Evolutionary conservation across 2,113 vertebrate species (phyloP).

Genomic region (Oncorhynchus masou): DNA sequence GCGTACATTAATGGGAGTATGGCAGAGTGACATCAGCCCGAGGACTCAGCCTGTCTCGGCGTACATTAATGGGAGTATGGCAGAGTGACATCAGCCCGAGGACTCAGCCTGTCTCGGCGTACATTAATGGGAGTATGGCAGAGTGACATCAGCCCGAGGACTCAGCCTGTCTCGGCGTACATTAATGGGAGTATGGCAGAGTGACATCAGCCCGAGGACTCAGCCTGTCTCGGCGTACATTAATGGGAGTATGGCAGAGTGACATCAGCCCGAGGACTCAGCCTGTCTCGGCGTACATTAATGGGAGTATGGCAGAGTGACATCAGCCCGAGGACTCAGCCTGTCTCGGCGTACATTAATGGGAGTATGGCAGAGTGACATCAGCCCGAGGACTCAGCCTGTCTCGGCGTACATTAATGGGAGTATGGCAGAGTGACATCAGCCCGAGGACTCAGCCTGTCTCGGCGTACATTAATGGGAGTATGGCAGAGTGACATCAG

Average conservation of each 20-base stretch:
- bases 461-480: slow-evolving; percentile 28
- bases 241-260: slow-evolving; percentile 16
- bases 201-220: background rate
- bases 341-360: slow-evolving; percentile 30
- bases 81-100: background rate
- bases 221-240: slow-evolving; percentile 34
- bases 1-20: slow-evolving; percentile 25
- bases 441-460: slow-evolving; percentile 15
- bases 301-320: slow-evolving; percentile 10
- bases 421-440: slow-evolving; percentile 11
- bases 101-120: slow-evolving; percentile 31
- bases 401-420: slow-evolving; percentile 26
- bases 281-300: slow-evolving; percentile 34
- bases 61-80: slow-evolving; percentile 25
- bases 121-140: slow-evolving; percentile 26
- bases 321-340: slow-evolving; percentile 12
- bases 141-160: background rate
- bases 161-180: slow-evolving; percentile 30
- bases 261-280: slow-evolving; percentile 1
- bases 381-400: slow-evolving; percentile 16
- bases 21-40: background rate
- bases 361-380: slow-evolving; percentile 8
- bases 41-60: slow-evolving; percentile 31
- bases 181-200: slow-evolving; percentile 25
- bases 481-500: slow-evolving; percentile 2